A percentile compares a stretch with the other conserved stretches of the same genome.
These are phyloP conservation scores for Elysia crispata DNA, from an alignment of 2,888 invertebrate genomes.

Conservation along the genomic window DNA sequence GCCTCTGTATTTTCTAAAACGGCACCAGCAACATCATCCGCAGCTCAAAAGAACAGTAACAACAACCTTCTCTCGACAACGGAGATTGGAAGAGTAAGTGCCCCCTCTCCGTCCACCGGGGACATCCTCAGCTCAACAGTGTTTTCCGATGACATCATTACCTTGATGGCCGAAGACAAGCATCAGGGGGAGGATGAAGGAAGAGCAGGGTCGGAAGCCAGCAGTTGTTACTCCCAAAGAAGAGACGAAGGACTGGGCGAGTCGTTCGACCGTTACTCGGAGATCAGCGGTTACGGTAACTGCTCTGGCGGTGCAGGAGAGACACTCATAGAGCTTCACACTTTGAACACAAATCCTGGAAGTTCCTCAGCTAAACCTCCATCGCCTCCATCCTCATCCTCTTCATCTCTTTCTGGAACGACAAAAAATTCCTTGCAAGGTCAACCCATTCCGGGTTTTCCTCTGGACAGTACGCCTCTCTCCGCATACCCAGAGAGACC, in stretches of 20 bases:
- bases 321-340: constrained; percentile 31
- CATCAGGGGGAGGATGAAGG: constrained; percentile 25
- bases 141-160: background rate
- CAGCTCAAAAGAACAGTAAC: no score
- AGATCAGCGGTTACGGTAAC: constrained; percentile 53
- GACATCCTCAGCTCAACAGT: background rate
- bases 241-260: constrained; percentile 61
- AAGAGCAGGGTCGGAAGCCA: background rate
- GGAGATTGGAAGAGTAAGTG: background rate
- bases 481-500: no score
- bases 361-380: background rate
- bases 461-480: no score
- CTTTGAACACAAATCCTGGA: background rate
- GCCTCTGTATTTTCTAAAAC: no score
- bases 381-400: background rate
- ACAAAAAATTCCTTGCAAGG: constrained; percentile 2
- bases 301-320: constrained; percentile 28
- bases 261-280: constrained; percentile 59
- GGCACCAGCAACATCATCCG: background rate
- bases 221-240: constrained; percentile 21
- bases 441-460: no score
- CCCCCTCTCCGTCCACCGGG: background rate
- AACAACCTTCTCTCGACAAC: background rate
- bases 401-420: background rate
- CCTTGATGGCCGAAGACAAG: background rate